Evolutionary conservation across 1,140 invertebrate genomes (phyloP).

Genomic region (Drosophila triauraria): DNA sequence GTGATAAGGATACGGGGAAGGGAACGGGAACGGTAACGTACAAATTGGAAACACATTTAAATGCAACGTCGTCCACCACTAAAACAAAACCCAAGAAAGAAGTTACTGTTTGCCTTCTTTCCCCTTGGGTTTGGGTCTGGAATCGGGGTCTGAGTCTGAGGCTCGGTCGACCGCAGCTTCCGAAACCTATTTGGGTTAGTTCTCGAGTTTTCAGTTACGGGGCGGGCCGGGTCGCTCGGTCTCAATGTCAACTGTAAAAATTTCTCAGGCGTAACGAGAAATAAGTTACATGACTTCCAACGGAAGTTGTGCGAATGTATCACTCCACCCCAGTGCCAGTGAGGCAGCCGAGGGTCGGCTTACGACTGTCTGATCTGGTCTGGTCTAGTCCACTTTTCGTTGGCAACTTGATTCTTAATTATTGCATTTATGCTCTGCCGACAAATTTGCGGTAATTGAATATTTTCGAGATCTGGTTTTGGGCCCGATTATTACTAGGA

Average conservation of each 20-base stretch:
- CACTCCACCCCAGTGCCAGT: slow-evolving; percentile 19
- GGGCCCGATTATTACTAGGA: slow-evolving; percentile 15
- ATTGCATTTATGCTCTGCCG: slow-evolving; percentile 79
- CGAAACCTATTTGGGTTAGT: slow-evolving; percentile 82
- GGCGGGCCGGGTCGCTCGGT: slow-evolving; percentile 50
- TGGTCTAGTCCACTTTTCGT: slow-evolving; percentile 55
- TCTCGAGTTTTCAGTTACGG: slow-evolving; percentile 74
- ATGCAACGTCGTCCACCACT: slow-evolving; percentile 48
- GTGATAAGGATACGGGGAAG: slow-evolving; percentile 70
- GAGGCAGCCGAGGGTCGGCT: slow-evolving; percentile 41
- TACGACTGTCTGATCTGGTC: slow-evolving; percentile 36
- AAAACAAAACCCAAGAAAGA: slow-evolving; percentile 63
- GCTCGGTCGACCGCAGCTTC: slow-evolving; percentile 75
- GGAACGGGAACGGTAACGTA: slow-evolving; percentile 19
- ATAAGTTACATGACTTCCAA: slow-evolving; percentile 80
- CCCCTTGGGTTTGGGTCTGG: slow-evolving; percentile 9
- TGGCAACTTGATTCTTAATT: slow-evolving; percentile 80
- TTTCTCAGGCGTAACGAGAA: slow-evolving; percentile 82
- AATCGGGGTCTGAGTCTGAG: slow-evolving; percentile 12
- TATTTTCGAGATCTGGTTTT: slow-evolving; percentile 64
- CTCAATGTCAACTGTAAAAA: slow-evolving; percentile 79
- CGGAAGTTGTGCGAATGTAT: slow-evolving; percentile 60
- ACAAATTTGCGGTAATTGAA: slow-evolving; percentile 83
- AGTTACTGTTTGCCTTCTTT: slow-evolving; percentile 27
- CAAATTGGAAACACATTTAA: slow-evolving; percentile 83